phyloP scores from a whole-genome alignment of 2,113 vertebrate species.

The Spermophilus dauricus region DNA sequence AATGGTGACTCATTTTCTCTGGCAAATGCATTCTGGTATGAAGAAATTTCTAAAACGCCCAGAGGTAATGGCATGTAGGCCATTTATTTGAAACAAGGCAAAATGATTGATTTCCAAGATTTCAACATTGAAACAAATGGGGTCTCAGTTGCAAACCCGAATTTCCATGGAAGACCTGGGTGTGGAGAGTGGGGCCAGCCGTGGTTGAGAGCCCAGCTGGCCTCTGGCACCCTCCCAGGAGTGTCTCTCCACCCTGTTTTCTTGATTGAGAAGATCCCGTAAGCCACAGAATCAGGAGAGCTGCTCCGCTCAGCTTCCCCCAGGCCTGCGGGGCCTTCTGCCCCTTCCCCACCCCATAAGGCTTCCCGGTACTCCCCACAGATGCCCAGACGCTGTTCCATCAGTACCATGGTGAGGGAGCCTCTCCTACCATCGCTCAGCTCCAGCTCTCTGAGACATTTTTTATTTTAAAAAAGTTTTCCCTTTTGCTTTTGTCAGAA shows the following conservation, averaged over 20 bases:
- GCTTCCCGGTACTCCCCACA: no score
- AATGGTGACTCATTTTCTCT: background rate
- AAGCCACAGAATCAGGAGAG: background rate
- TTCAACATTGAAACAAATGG: slow-evolving; percentile 62
- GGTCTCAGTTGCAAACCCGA: background rate
- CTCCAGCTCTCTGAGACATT: background rate
- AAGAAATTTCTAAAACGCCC: slow-evolving; percentile 51
- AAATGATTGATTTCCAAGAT: slow-evolving; percentile 47
- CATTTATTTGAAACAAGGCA: slow-evolving; percentile 57
- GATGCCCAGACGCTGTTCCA: background rate
- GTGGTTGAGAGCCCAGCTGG: background rate
- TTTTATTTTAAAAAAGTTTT: background rate
- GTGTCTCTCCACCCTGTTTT: accelerated
- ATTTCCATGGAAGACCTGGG: background rate
- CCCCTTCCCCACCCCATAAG: background rate
- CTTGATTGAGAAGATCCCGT: background rate
- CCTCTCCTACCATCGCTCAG: no score
- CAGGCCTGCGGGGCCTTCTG: background rate
- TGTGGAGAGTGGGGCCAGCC: background rate
- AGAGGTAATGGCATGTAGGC: slow-evolving; percentile 8
- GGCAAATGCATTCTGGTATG: background rate
- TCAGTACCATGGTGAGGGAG: no score
- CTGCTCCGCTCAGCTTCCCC: background rate
- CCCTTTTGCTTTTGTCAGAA: background rate
- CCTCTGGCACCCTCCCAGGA: background rate